Conservation (phyloP, 1,140 invertebrate species). For the Drosophila nigrodunni region DNA sequence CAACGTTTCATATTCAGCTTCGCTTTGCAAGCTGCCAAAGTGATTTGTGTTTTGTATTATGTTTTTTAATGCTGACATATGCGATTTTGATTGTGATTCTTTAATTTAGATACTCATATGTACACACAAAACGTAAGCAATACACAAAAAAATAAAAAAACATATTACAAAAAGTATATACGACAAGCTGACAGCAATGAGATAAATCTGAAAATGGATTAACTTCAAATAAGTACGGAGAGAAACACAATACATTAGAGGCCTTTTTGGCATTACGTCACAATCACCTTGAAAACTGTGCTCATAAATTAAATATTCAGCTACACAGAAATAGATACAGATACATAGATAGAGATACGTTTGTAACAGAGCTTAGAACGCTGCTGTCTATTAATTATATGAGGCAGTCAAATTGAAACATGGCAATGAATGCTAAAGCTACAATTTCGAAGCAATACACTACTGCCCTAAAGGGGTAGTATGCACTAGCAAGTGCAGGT, state of each 20-base stretch:
- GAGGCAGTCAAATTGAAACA: conserved; percentile 45
- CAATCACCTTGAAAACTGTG: conserved; percentile 47
- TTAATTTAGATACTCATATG: conserved; percentile 5
- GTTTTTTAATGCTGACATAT: conserved; percentile 66
- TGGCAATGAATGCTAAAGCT: conserved; percentile 35
- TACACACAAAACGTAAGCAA: conserved; percentile 2
- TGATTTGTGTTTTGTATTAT: conserved; percentile 50
- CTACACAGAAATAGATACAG: conserved; percentile 20
- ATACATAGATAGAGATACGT: conserved; percentile 39
- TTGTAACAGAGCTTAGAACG: conserved; percentile 38
- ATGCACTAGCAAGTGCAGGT: neutral
- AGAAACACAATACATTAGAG: neutral
- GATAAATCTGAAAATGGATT: conserved; percentile 61
- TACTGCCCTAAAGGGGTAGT: neutral
- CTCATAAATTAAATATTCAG: conserved; percentile 40
- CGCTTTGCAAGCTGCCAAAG: conserved; percentile 38
- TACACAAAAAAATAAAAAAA: neutral
- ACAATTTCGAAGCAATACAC: conserved; percentile 24
- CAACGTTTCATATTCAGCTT: conserved; percentile 41
- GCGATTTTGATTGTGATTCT: conserved; percentile 51
- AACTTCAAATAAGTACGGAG: conserved; percentile 29
- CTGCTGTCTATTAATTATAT: conserved; percentile 49
- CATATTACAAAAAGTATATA: conserved; percentile 18
- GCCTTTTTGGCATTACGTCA: conserved; percentile 37
- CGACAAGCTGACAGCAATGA: conserved; percentile 42